These are phyloP conservation scores for Pelobates cultripes DNA, from an alignment of 2,797 vertebrate genomes.

Conservation along the genomic window DNA sequence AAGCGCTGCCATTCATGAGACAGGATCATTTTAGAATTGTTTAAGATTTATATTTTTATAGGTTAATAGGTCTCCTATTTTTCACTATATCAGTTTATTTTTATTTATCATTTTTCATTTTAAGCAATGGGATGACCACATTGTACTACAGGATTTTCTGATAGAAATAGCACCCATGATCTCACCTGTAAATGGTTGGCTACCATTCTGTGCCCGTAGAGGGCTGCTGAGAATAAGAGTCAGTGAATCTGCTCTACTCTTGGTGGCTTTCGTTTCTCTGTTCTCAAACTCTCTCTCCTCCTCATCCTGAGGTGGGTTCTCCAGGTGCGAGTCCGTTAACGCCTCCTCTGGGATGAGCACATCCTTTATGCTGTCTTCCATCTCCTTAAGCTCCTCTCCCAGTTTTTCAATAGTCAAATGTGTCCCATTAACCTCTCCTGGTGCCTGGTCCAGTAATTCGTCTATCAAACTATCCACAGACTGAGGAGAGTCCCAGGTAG, in stretches of 20 bases:
- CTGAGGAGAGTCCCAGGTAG: conserved; percentile 62
- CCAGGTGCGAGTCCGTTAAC: conserved; percentile 65
- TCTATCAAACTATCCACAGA: conserved; percentile 81
- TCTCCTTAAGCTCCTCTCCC: conserved; percentile 83
- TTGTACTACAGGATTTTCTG: too few species aligned
- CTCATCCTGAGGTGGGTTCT: conserved; percentile 65
- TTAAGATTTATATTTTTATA: too few species aligned
- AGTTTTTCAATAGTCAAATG: conserved; percentile 87
- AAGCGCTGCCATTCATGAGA: too few species aligned
- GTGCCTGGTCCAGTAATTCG: conserved; percentile 78
- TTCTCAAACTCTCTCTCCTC: conserved; percentile 67
- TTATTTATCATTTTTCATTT: too few species aligned
- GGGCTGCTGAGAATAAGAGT: conserved; percentile 78
- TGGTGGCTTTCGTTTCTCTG: not conserved
- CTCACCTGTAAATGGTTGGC: conserved; percentile 91
- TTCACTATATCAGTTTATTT: too few species aligned
- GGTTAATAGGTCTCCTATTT: too few species aligned
- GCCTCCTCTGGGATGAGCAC: conserved; percentile 72
- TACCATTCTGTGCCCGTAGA: conserved; percentile 73
- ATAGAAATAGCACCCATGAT: too few species aligned
- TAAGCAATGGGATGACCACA: too few species aligned
- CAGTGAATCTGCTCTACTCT: conserved; percentile 56
- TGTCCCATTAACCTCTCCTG: conserved; percentile 72
- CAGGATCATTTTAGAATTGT: too few species aligned
- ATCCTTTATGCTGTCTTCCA: conserved; percentile 75